Evolutionary conservation across 1,140 invertebrate species (phyloP).

Genomic region (Drosophila dunni): DNA sequence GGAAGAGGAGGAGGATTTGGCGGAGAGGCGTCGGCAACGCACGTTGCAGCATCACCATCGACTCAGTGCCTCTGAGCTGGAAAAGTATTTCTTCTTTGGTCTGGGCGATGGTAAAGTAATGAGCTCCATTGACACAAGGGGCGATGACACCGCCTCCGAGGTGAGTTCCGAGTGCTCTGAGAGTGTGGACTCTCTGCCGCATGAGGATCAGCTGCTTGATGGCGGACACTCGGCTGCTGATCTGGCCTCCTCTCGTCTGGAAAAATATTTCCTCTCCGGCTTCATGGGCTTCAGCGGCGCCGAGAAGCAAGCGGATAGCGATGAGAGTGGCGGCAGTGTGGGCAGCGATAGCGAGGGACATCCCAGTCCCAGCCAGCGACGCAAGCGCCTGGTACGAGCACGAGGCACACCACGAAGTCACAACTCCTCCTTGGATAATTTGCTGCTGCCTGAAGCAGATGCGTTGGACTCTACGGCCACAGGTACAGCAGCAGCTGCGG

Average conservation of each 20-base stretch:
- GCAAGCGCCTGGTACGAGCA: constrained; percentile 91
- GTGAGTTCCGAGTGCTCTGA: constrained; percentile 95
- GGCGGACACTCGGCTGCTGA: constrained; percentile 86
- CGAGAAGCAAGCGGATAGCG: constrained; percentile 90
- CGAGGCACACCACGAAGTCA: constrained; percentile 92
- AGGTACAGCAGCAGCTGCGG: constrained; percentile 81
- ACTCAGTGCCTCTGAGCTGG: constrained; percentile 91
- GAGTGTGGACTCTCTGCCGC: constrained; percentile 89
- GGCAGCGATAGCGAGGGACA: constrained; percentile 93
- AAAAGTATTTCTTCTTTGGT: constrained; percentile 96
- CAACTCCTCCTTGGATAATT: constrained; percentile 91
- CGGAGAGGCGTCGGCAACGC: constrained; percentile 74
- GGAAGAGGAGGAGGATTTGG: constrained; percentile 56
- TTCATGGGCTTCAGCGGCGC: constrained; percentile 91
- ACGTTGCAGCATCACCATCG: constrained; percentile 85
- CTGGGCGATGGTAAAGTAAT: constrained; percentile 89
- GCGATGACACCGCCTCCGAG: constrained; percentile 93
- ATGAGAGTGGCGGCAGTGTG: constrained; percentile 88
- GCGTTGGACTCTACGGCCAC: constrained; percentile 83
- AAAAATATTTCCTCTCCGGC: constrained; percentile 95
- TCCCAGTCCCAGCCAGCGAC: constrained; percentile 93
- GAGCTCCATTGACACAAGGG: constrained; percentile 85
- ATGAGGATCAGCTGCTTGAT: constrained; percentile 86
- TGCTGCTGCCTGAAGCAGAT: constrained; percentile 85
- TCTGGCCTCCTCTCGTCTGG: constrained; percentile 92